Evolutionary conservation across 2,797 vertebrate species (phyloP), one percentile per base, ranked within the genome.

Genomic region (Eidolon dupreanum): DNA sequence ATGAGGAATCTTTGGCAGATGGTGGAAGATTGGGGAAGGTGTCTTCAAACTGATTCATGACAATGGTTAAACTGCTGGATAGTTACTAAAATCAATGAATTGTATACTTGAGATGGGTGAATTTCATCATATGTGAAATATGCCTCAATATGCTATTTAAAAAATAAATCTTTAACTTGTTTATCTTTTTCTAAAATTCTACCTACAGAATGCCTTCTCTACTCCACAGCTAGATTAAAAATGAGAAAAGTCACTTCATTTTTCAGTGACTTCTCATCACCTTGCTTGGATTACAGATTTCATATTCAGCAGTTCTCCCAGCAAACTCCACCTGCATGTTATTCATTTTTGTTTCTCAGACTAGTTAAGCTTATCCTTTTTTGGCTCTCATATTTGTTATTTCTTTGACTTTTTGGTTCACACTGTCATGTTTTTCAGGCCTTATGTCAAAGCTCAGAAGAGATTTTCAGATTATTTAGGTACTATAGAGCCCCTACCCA

Each of bases 71-170:
- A 36, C 11, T 28, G 16, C 20, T 57, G 33, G 55, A 20, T 93
- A 46, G 20, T 65, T 61, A 33, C 13, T 57, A 68, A 73, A 61
- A 66, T 66, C 17, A 46, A 17, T 63, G 15, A 73, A 20, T 31
- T 82, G 22, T 61, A 41, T 6, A 70, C 12, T 36, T 65, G 19
- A 55, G 5, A 9, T 71, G 24, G 12, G 1, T 88, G 19, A 49
- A 65, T 68, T 87, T 49, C 33, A 24, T 71, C 7, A 31, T 49
- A 43, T 38, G 22, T 36, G 91, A 88, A 93, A 84, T 57, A 43
- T 65, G 28, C 19, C 17, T 77, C 15, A 57, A 59, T 26, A 33
- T 55, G 1, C 43, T 24, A n/a, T 43, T 71, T 26, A 46, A 41
- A 87, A 90, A 26, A 82, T 43, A 6, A 49, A 22, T 17, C 26